phyloP scores from a whole-genome alignment of 1,140 invertebrate species.

The Cylas formicarius region DNA sequence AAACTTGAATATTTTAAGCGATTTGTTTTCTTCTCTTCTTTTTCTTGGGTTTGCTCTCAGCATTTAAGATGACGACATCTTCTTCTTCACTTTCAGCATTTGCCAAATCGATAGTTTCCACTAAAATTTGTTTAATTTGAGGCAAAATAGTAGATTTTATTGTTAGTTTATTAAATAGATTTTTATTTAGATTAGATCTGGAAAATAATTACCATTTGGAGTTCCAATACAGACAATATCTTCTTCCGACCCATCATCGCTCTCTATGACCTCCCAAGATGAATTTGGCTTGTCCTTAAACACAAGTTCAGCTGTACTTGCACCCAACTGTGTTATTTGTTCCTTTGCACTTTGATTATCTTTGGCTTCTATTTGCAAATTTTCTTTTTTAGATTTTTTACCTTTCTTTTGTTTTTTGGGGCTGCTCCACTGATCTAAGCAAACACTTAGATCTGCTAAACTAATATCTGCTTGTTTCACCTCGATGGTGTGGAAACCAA shows the following conservation, averaged over 20 bases:
- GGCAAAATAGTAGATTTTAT: no score
- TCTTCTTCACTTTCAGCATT: slow-evolving; percentile 38
- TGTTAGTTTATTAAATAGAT: no score
- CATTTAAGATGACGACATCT: slow-evolving; percentile 31
- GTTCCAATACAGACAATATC: slow-evolving; percentile 16
- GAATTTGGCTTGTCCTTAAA: slow-evolving; percentile 20
- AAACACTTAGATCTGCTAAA: slow-evolving; percentile 17
- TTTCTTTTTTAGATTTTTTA: slow-evolving; percentile 14
- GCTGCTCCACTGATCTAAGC: slow-evolving; percentile 28
- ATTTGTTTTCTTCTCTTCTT: slow-evolving; percentile 19
- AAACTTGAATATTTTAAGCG: neutral
- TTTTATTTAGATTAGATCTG: no score
- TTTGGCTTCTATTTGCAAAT: slow-evolving; percentile 9
- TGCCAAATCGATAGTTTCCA: slow-evolving; percentile 2
- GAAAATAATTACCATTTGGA: slow-evolving; percentile 16
- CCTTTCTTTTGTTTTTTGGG: slow-evolving; percentile 28
- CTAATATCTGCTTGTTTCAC: slow-evolving; percentile 7
- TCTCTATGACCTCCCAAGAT: slow-evolving; percentile 24
- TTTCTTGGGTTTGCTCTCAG: slow-evolving; percentile 16
- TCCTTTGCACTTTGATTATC: slow-evolving; percentile 9
- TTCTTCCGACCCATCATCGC: slow-evolving; percentile 22
- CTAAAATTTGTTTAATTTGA: no score
- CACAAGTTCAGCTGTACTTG: slow-evolving; percentile 26
- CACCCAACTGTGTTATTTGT: slow-evolving; percentile 15
- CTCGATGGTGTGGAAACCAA: slow-evolving; percentile 14